Evolutionary conservation across 2,797 vertebrate genomes (phyloP).

Genomic region (Tympanoctomys barrerae): DNA sequence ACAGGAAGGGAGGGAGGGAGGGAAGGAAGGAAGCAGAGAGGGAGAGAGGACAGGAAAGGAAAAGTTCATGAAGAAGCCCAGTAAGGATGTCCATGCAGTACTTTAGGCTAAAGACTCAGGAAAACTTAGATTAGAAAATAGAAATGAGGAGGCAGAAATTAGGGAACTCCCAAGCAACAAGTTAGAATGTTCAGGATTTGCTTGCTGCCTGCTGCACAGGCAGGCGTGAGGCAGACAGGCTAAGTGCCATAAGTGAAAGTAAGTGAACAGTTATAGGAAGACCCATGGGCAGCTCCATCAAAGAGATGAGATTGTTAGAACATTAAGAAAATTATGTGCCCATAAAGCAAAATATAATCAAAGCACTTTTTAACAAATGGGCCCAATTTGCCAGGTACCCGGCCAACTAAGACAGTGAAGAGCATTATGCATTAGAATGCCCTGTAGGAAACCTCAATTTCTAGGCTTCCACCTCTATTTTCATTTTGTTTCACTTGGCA

Average conservation of each 20-base stretch:
- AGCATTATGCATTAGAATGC: constrained; percentile 75
- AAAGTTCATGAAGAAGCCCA: not conserved
- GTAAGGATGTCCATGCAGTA: not conserved
- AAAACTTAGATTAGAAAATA: not conserved
- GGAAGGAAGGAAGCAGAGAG: not conserved
- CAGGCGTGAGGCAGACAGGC: not conserved
- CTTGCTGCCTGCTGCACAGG: not conserved
- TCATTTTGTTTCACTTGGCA: constrained; percentile 58
- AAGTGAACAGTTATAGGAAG: not conserved
- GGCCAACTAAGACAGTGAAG: constrained; percentile 68
- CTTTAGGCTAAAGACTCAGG: not conserved
- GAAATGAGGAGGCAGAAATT: not conserved
- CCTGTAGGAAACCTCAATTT: constrained; percentile 72
- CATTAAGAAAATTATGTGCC: constrained; percentile 29
- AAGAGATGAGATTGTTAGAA: constrained; percentile 12
- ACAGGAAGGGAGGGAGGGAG: no score
- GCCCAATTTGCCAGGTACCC: constrained; percentile 71
- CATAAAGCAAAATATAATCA: constrained; percentile 62
- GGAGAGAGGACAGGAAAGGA: no score
- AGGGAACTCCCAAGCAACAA: not conserved
- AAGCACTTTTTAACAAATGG: constrained; percentile 77
- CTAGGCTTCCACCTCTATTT: constrained; percentile 76
- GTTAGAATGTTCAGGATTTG: not conserved
- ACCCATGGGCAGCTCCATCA: not conserved
- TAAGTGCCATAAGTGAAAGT: not conserved